Base-by-base conservation (phyloP, 2,888 invertebrate species). In the Pheosia tremula region DNA sequence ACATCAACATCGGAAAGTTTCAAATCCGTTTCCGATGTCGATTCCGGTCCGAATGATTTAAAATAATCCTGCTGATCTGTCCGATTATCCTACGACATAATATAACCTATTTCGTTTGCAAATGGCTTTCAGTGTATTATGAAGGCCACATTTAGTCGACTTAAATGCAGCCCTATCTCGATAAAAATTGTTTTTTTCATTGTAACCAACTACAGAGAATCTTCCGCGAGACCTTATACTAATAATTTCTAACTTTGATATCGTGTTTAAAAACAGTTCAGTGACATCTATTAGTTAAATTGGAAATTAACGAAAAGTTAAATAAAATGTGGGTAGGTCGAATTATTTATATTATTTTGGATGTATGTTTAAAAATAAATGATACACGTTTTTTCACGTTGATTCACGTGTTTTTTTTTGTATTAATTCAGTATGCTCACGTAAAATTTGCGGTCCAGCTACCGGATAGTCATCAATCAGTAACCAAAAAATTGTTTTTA, bases 91-190 rank as follows among this genome's bases (percentile, higher is more conserved):
- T 24, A 24, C 1, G 2, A 24, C 24, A 24, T 24, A 24, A 24
- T 24, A 24, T 24, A 24, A 24, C 24, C 24, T 36, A 52, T 9
- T 24, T 24, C 6, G 37, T 2, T 52, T 36, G 7, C 39, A 52
- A 36, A 24, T 3, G 36, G 10, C 4, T 52, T 3, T 52, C 4
- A 4, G 36, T 24, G 11, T 10, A 41, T 50, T 56, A 36, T 58
- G 41, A 47, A 62, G 62, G 56, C 53, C 57, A 43, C 60, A 66
- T 60, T 37, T 8, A 55, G 62, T 66, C 65, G 65, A 66, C 62
- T 36, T 54, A 60, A 43, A 59, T 50, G 57, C 59, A 36, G 50
- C 62, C 66, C 5, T 62, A 43, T 24, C 61, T 58, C 62, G 59
- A 63, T 38, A 62, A 65, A 39, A 55, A 39, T 3, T 36, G 38